Conservation (phyloP, 2,888 invertebrate species). For the Caenorhabditis becei region DNA sequence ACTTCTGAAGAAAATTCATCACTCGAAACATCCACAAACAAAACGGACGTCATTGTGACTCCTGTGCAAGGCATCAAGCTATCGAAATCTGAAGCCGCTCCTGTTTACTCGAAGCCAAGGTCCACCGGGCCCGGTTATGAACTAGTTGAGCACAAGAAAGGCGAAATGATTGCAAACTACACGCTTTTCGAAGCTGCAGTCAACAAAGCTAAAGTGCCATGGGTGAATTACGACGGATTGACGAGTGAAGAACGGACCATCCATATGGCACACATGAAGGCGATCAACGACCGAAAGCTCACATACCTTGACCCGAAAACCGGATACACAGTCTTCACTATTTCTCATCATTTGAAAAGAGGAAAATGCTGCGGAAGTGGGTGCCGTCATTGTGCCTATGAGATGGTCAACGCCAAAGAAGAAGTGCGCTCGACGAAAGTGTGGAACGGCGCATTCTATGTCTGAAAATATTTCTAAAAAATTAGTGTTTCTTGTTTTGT, state of each 20-base stretch:
- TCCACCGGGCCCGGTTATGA: constrained; percentile 61
- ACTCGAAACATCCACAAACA: constrained; percentile 2
- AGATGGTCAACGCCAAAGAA: constrained; percentile 72
- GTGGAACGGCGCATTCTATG: constrained; percentile 80
- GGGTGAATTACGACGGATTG: constrained; percentile 74
- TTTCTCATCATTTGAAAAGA: constrained; percentile 73
- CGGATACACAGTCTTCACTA: constrained; percentile 71
- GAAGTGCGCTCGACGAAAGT: constrained; percentile 65
- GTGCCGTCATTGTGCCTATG: constrained; percentile 81
- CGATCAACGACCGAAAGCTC: constrained; percentile 76
- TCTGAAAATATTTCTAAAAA: constrained; percentile 64
- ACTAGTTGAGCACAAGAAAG: constrained; percentile 70
- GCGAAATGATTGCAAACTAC: constrained; percentile 78
- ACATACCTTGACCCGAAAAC: constrained; percentile 75
- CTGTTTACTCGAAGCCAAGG: constrained; percentile 74
- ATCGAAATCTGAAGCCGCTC: constrained; percentile 64
- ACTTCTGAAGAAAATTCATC: constrained; percentile 29
- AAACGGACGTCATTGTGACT: constrained; percentile 29
- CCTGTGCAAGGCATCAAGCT: constrained; percentile 49
- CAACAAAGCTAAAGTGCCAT: constrained; percentile 68
- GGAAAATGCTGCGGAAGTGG: constrained; percentile 80
- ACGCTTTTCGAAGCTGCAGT: constrained; percentile 79
- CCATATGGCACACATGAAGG: constrained; percentile 77
- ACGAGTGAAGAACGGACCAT: constrained; percentile 76
- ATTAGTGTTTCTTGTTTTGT: constrained; percentile 2